Percentiles rank a stretch among this genome's conserved stretches.
Evolutionary conservation across 2,113 vertebrate species (phyloP).

Genomic region (Labeo catla): DNA sequence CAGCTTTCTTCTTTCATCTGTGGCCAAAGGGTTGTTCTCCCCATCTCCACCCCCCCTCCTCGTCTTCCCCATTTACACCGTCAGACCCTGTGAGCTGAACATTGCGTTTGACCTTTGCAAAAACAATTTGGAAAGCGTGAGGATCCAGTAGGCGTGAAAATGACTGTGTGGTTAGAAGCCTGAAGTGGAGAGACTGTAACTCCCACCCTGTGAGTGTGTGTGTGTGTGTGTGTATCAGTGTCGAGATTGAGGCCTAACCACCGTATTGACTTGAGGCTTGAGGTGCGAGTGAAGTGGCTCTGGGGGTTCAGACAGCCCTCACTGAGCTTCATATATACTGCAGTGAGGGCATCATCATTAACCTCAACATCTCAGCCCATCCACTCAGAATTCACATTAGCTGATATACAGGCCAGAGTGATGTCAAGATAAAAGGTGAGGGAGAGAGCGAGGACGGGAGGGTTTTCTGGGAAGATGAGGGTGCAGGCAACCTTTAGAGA

Average conservation of each 20-base stretch:
- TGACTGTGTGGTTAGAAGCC: slow-evolving; percentile 49
- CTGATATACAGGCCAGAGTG: slow-evolving; percentile 32
- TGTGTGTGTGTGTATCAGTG: background rate
- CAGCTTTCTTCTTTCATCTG: background rate
- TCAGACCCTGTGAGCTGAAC: slow-evolving; percentile 62
- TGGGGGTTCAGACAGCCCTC: slow-evolving; percentile 16
- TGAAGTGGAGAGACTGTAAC: slow-evolving; percentile 40
- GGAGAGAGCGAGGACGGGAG: background rate
- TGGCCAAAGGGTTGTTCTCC: slow-evolving; percentile 52
- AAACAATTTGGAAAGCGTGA: slow-evolving; percentile 58
- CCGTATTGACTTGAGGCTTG: slow-evolving; percentile 15
- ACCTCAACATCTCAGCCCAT: slow-evolving; percentile 20
- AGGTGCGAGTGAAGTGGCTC: slow-evolving; percentile 26
- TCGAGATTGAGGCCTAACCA: slow-evolving; percentile 25
- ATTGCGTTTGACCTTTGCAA: slow-evolving; percentile 69
- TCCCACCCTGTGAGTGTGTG: slow-evolving; percentile 31
- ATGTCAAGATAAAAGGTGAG: slow-evolving; percentile 35
- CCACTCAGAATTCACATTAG: slow-evolving; percentile 29
- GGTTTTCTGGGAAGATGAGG: slow-evolving; percentile 21
- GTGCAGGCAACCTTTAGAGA: slow-evolving; percentile 32
- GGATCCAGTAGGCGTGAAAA: slow-evolving; percentile 51
- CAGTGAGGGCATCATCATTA: slow-evolving; percentile 35
- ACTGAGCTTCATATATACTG: slow-evolving; percentile 37
- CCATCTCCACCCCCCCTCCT: slow-evolving; percentile 55
- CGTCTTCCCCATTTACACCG: slow-evolving; percentile 53